Conservation (phyloP, 1,140 invertebrate species). For the Ectropis grisescens region DNA sequence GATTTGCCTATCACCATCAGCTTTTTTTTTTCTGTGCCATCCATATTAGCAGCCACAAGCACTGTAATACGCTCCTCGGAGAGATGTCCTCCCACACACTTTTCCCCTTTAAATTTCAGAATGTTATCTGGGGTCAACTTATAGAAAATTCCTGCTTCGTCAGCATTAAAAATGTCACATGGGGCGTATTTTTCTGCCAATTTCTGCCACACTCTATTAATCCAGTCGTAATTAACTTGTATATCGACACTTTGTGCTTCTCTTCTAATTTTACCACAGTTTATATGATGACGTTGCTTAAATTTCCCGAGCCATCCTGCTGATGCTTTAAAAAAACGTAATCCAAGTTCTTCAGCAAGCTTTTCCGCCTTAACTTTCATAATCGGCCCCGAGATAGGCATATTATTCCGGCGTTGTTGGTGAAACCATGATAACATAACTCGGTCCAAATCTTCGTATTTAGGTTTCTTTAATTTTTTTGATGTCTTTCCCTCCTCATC, state of each 20-base stretch:
- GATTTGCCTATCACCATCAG: conserved; percentile 47
- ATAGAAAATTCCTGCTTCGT: conserved; percentile 62
- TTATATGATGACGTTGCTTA: conserved; percentile 24
- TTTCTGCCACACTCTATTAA: conserved; percentile 24
- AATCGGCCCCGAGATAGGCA: conserved; percentile 31
- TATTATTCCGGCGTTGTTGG: conserved; percentile 25
- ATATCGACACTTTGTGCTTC: conserved; percentile 10
- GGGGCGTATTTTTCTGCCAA: conserved; percentile 20
- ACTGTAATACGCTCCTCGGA: conserved; percentile 51
- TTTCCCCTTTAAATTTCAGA: conserved; percentile 35
- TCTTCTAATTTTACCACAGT: conserved; percentile 13
- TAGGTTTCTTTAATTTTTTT: conserved; percentile 21
- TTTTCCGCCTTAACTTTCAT: conserved; percentile 33
- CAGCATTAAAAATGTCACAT: conserved; percentile 57
- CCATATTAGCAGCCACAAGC: conserved; percentile 46
- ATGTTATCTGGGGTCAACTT: conserved; percentile 25
- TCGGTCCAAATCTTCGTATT: conserved; percentile 32
- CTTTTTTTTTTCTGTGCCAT: conserved; percentile 32
- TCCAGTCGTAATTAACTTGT: conserved; percentile 19
- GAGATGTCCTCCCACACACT: conserved; percentile 40
- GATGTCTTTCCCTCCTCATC: conserved; percentile 12
- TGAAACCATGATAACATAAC: no score
- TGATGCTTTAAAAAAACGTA: conserved; percentile 25
- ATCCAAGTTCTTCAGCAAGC: conserved; percentile 22
- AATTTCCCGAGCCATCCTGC: conserved; percentile 32